Base-by-base conservation (phyloP, 2,113 vertebrate species). In the Periophthalmus modestus region DNA sequence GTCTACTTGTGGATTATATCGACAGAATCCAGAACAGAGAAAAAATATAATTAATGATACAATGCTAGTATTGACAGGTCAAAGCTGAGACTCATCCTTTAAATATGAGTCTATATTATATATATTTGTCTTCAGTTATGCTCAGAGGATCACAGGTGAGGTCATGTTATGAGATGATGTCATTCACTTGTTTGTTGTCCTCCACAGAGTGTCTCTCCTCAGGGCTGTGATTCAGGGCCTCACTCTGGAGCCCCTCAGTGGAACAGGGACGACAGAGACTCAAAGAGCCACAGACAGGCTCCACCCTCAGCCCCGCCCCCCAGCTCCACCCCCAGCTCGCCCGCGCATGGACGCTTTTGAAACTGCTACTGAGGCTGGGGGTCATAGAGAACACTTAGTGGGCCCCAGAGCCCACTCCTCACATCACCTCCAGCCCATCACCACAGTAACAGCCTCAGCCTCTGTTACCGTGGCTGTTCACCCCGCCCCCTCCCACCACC, bases 401-500 rank as follows among this genome's bases (percentile, higher is more conserved):
- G 91, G 95, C 73, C 92, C 92, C 75, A 94, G 89, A 47, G 68
- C 92, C 73, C 93, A 75, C 21, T 74, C 81, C 1, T 79, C 92
- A 68, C 95, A 95, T 72, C 91, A 82, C 86, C 4, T 90, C 1
- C 96, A 96, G 89, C 97, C 97, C 43, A 96, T 99, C 92, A 97
- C 98, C 79, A 99, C 96, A 7, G 98, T 99, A 88, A 99, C 98
- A 0, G 97, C 98, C 58, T 99, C 97, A 0, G 97, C 98, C n/a
- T 99, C 97, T 0, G 97, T 99, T 83, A 99, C 97, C 15, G 97
- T 99, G 0, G 96, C 98, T 3, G 97, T 99, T 69, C 97, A 97
- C 80, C 92, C 96, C 0, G 87, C 94, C 0, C n/a, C 89, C 95
- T 0, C 85, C 94, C 76, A 93, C 94, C 59, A 77, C 85, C 0